Percentiles rank a stretch among this genome's conserved stretches.
phyloP scores from a whole-genome alignment of 2,888 invertebrate genomes.

The Hemithea aestivaria region DNA sequence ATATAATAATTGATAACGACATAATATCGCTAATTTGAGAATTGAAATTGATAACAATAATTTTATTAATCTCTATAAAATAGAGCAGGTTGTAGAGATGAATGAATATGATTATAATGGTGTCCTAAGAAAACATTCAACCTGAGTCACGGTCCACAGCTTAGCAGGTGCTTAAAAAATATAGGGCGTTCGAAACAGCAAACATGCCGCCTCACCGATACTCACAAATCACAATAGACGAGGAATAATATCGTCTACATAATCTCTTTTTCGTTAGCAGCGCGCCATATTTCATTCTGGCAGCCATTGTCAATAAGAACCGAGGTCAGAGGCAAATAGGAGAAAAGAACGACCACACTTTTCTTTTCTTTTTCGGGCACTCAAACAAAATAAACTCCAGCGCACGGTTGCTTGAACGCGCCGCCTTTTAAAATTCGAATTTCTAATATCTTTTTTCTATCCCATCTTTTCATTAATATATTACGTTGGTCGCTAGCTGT shows the following conservation, averaged over 20 bases:
- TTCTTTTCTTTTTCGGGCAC: constrained; percentile 71
- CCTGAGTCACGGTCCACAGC: constrained; percentile 60
- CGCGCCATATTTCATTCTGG: constrained; percentile 77
- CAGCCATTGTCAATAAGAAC: constrained; percentile 76
- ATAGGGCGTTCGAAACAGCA: constrained; percentile 50
- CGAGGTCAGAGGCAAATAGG: constrained; percentile 76
- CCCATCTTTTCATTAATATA: constrained; percentile 76
- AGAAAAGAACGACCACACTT: constrained; percentile 66
- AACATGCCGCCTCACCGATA: constrained; percentile 52
- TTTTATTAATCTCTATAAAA: too few relatives aligned
- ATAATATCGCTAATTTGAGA: too few relatives aligned
- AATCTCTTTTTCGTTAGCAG: constrained; percentile 74
- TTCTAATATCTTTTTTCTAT: constrained; percentile 60
- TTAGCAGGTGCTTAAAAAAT: constrained; percentile 62
- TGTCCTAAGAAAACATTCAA: constrained; percentile 51
- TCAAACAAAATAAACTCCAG: constrained; percentile 71
- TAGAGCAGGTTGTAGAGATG: constrained; percentile 5
- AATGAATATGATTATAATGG: not conserved
- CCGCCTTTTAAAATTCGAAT: constrained; percentile 72
- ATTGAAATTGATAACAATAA: too few relatives aligned
- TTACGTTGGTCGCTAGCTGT: constrained; percentile 65
- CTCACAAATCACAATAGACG: constrained; percentile 48
- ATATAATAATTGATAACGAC: too few relatives aligned
- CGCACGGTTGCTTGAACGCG: constrained; percentile 64
- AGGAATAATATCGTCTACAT: constrained; percentile 67